Base-by-base conservation (phyloP, 1,140 invertebrate species). In the Eurosta solidaginis region DNA sequence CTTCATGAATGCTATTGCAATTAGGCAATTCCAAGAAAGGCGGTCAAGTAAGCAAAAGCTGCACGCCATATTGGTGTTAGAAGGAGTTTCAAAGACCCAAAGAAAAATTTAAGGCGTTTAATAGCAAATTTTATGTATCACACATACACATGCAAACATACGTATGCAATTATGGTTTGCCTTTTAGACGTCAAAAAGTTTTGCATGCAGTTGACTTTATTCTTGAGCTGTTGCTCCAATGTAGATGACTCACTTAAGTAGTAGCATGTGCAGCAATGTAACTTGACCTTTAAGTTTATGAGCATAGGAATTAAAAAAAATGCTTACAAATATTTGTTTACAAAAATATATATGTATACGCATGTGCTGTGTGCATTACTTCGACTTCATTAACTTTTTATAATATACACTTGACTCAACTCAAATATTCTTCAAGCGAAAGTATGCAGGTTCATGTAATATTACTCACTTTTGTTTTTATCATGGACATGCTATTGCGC, bases 251-350 rank as follows among this genome's bases (percentile, higher is more conserved):
- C n/a, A n/a, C n/a, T n/a, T n/a, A n/a, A 49, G 74, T 49, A 3
- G 45, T 47, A 22, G 40, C 73, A 52, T 74, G 63, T 54, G 68
- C 25, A 33, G 2, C 74, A 52, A 49, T 74, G 33, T 47, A 1
- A 45, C 74, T 76, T 78, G 78, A 78, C 78, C 78, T 78, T 78
- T 76, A 78, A 10, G 45, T n/a, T 27, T 40, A 22, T 42, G 29
- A 74, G 54, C 78, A 68, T 74, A 78, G 78, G 74, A 76, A 78
- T 76, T 78, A 76, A 50, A 22, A 20, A 74, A 33, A 52, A 29
- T 36, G 12, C 17, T 47, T 47, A 47, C 54, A 33, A 33, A 17
- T 29, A 7, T 33, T 14, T 27, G 12, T 36, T 6, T 54, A 54
- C 33, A 68, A 12, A 68, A 0, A 12, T 54, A 29, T 27, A 1